Base-by-base conservation (phyloP, 2,113 vertebrate species). In the Ifrita kowaldi region DNA sequence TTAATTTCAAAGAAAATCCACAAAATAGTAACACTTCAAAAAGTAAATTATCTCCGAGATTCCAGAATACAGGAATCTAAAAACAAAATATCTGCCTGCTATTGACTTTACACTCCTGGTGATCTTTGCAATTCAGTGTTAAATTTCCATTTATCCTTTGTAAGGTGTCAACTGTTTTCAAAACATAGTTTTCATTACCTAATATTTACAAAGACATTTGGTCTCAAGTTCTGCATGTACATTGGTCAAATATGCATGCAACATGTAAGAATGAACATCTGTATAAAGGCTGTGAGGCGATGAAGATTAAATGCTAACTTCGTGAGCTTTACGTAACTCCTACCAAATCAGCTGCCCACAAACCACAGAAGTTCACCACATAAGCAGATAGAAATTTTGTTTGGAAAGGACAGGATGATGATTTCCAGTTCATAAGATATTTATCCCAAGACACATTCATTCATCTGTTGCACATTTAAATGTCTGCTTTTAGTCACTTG, bases 381-480 rank as follows among this genome's bases (percentile, higher is more conserved):
- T 94, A 96, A 94, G 87, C 90, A 95, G 90, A 95, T 19, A 91
- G 92, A 97, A 96, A 93, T 94, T 81, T 88, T 94, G 84, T 88
- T 88, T 93, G 88, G 92, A 96, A 93, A 91, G 37, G 76, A 95
- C 88, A 95, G 76, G 71, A 94, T 86, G 90, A 94, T 91, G 92
- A 94, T 93, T 95, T 94, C n/a, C 93, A 95, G 92, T 94, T 95
- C 64, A 27, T 95, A 86, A 94, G 90, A 67, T 92, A 94, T 93
- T 95, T 94, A 95, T 96, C 92, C 95, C 85, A 92, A 92, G 88
- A 95, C 95, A 96, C 90, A 78, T 92, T 94, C 83, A 92, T 95
- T 96, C 95, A 97, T 95, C 93, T 97, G 95, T 88, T 96, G 82
- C 52, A 90, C 80, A 93, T 97, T 94, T 94, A 90, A 96, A 88